Base-by-base conservation (phyloP, 2,888 invertebrate species). In the Polia nebulosa region DNA sequence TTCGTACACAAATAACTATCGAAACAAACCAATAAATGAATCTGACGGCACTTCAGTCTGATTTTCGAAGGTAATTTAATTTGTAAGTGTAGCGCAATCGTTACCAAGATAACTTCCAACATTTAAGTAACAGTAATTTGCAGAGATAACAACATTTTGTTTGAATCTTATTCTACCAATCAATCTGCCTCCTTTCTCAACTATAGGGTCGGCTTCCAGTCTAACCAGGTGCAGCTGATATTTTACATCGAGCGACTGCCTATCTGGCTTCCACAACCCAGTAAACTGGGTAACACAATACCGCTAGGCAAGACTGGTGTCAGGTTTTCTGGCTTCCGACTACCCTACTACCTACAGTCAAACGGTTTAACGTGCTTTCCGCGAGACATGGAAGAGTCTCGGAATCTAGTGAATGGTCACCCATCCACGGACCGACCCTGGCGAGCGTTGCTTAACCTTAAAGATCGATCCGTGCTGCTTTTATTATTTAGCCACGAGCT, bases 41-140 rank as follows among this genome's bases (percentile, higher is more conserved):
- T 11, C 9, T 36, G 25, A 58, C 41, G 32, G 34, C 17, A 49
- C 9, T 41, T 55, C 49, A 13, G 27, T 55, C 20, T 15, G 22
- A 65, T 11, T 29, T 41, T 61, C 41, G 20, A 27, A 20, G 49
- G 11, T 44, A 8, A 65, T 32, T 41, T 44, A 22, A 55, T 27
- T 29, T 25, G 20, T 11, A 58, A 61, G 52, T 39, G 22, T 39
- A 66, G 39, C 60, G 55, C 77, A 73, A 60, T 59, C 52, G 5
- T 55, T 58, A 49, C 15, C 17, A 8, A 41, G 36, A 59, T 49
- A 63, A 51, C 17, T 25, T 51, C 4, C 3, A 36, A 27, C 27
- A 39, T 71, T 60, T 44, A 49, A 55, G 58, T 71, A 34, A 47
- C 17, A 17, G n/a, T n/a, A n/a, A 39, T 13, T 44, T 25, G 8